Evolutionary conservation across 2,113 vertebrate genomes (phyloP), one percentile per base, ranked within the genome.

Genomic region (Campylomormyrus numenius): DNA sequence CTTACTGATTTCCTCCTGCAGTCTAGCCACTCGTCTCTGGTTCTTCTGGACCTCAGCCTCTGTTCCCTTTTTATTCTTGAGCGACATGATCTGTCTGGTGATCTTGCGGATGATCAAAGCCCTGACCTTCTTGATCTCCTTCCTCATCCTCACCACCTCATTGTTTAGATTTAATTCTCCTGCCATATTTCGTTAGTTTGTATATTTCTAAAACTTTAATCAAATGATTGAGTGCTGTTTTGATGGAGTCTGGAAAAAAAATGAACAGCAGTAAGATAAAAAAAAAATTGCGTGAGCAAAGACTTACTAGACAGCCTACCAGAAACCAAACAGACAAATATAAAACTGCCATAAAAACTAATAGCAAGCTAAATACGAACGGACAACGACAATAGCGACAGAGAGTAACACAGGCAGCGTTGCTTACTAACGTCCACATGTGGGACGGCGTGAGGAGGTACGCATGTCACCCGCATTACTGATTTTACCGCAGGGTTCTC

Each of bases 111-210:
- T 97, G 91, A 97, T 94, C 91, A 98, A 91, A 85, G 96, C 97
- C 93, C 95, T 97, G 52, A 97, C 94, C 92, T 97, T 97, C 94
- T 97, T 99, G 92, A 99, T 97, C 92, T 98, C 98, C 94, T 96
- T 98, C 92, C 98, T 97, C 98, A 99, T 97, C 94, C 96, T 98
- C 92, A 99, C 97, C 93, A 99, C 97, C 96, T 99, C 95, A 13
- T 96, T 95, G 92, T 95, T 95, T 62, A 96, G 94, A 90, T 95
- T 95, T 80, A 96, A 92, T 66, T 94, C 94, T 1, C 88, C 87
- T 50, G 39, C 56, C 39, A 90, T 91, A 39, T 70, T 70, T 70
- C 58, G 2, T 66, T 66, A 1, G 3, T 87, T 94, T 90, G 21
- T n/a, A 5, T 27, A 21, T n/a, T 39, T 48, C 53, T 85, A 42